Evolutionary conservation across 2,888 invertebrate species (phyloP).

Genomic region (Melipona bicolor): DNA sequence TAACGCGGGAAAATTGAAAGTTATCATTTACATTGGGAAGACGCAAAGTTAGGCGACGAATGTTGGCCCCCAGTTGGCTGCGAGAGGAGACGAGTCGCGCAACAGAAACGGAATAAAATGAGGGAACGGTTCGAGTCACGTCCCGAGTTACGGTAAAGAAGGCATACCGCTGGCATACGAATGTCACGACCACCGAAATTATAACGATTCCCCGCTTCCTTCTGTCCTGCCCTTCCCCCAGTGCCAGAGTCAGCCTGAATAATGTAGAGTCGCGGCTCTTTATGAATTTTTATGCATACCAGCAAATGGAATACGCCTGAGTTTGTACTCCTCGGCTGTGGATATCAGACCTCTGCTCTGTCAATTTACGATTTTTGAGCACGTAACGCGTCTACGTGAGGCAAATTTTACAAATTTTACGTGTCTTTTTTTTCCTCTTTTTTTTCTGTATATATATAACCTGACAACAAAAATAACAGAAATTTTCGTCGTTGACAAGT

Average conservation of each 20-base stretch:
- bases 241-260: constrained; percentile 76
- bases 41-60: not conserved
- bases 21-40: not conserved
- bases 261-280: constrained; percentile 79
- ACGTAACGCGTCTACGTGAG: not conserved
- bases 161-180: constrained; percentile 65
- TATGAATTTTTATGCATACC: constrained; percentile 81
- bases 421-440: not conserved
- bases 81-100: not conserved
- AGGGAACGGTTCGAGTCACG: constrained; percentile 40
- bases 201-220: constrained; percentile 77
- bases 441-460: too few relatives aligned
- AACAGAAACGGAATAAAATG: constrained; percentile 6
- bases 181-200: constrained; percentile 75
- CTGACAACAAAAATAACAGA: too few relatives aligned
- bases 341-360: not conserved
- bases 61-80: too few relatives aligned
- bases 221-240: constrained; percentile 56
- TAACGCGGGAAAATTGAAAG: not conserved
- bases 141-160: constrained; percentile 37
- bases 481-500: too few relatives aligned
- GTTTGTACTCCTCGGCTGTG: constrained; percentile 62
- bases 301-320: constrained; percentile 77
- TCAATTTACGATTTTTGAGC: not conserved
- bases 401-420: not conserved